Evolutionary conservation across 2,113 vertebrate species (phyloP), one percentile per base, ranked within the genome.

Genomic region (Petroica traversi): DNA sequence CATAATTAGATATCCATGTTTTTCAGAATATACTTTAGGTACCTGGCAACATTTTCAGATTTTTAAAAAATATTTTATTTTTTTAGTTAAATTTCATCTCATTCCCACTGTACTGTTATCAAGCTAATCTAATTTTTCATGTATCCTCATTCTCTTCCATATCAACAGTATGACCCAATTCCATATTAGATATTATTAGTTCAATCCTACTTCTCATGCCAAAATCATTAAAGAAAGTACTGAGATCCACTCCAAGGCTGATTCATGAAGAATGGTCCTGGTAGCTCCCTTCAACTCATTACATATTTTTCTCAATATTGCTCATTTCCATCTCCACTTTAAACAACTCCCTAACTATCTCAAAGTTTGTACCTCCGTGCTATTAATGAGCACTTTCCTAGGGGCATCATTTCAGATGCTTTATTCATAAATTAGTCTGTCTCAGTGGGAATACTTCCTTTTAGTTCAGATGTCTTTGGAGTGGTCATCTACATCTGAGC

Each of bases 191-290:
- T 62, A 83, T 63, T 55, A 67, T 89, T 78, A 81, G 55, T 38
- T 74, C 67, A 83, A 43, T 77, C 15, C 68, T 59, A 51, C 19
- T 55, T 86, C 46, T 71, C 40, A 67, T 86, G 55, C 26, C 67
- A 90, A 88, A 90, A 79, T 85, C 72, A 73, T 90, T 77, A 92
- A 76, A 92, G 90, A 73, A 94, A 92, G 77, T 77, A 85, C 33
- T 40, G 45, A 90, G 26, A 83, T 62, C 33, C n/a, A n/a, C 46
- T 92, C 46, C 38, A 80, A 83, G 63, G 31, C 34, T 86, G 29
- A 86, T 81, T 90, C 28, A 88, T 63, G 38, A 93, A 77, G 80
- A 93, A 91, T 55, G 16, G 29, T 72, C 43, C 43, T 69, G 61
- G 74, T 24, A 88, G 23, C 52, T 85, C 29, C 8, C 28, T 89